Conservation (phyloP, 2,113 vertebrate genomes). For the Ia io region DNA sequence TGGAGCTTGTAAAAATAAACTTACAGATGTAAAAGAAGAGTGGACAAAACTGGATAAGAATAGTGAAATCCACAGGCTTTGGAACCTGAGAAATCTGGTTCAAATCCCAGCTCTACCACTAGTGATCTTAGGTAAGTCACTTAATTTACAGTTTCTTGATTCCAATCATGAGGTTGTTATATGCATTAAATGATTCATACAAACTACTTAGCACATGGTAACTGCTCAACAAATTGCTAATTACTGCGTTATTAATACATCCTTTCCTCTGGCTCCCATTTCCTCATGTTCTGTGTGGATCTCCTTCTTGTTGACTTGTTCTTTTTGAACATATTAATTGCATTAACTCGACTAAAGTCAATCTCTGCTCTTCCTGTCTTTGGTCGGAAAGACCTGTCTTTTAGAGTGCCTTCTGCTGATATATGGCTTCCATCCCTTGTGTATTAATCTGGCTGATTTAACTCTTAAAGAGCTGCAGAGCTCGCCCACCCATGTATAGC, state of each 20-base stretch:
- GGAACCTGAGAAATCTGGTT: not conserved
- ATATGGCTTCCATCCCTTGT: not conserved
- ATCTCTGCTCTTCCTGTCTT: not conserved
- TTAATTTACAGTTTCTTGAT: not conserved
- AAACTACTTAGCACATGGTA: not conserved
- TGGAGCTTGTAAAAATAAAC: slow-evolving; percentile 3
- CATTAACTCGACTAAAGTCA: not conserved
- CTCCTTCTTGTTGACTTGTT: not conserved
- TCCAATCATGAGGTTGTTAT: not conserved
- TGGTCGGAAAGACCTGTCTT: not conserved
- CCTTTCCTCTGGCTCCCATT: not conserved
- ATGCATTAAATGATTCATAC: slow-evolving; percentile 23
- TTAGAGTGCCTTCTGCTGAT: slow-evolving; percentile 3
- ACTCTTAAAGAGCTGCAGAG: not conserved
- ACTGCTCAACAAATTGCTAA: not conserved
- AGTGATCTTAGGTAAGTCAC: slow-evolving; percentile 21
- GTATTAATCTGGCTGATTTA: slow-evolving; percentile 38
- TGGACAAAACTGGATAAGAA: not conserved
- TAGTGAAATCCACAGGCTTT: not conserved
- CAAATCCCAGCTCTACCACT: not conserved
- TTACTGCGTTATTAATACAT: not conserved
- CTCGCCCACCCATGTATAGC: not conserved
- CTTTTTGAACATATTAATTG: not conserved
- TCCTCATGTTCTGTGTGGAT: not conserved
- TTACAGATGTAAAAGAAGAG: not conserved